Conservation (phyloP, 1,140 invertebrate species). For the Trichonephila clavipes region DNA sequence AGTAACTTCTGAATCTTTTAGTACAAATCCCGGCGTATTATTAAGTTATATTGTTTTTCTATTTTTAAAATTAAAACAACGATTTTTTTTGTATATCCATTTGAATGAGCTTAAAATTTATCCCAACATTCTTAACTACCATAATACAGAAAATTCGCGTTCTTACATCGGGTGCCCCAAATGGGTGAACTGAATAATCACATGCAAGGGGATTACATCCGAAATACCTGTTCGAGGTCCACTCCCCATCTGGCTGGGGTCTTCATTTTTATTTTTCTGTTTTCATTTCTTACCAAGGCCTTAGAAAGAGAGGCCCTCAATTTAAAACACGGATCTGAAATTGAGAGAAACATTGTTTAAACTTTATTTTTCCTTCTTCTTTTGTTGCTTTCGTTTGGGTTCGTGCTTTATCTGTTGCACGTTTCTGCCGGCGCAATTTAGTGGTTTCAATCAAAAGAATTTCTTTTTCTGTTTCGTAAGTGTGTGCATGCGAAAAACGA, state of each 20-base stretch:
- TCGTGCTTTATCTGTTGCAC: constrained; percentile 37
- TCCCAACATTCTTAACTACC: too few relatives aligned
- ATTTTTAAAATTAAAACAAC: too few relatives aligned
- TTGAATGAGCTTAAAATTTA: too few relatives aligned
- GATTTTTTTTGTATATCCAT: too few relatives aligned
- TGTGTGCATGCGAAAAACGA: constrained; percentile 2
- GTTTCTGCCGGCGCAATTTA: constrained; percentile 30
- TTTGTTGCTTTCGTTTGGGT: background rate
- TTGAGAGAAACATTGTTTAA: constrained; percentile 72
- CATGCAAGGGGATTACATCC: constrained; percentile 62
- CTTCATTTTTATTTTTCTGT: background rate
- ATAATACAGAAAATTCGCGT: background rate
- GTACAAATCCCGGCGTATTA: too few relatives aligned
- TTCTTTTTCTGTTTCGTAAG: constrained; percentile 17
- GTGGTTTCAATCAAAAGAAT: constrained; percentile 20
- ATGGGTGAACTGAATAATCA: constrained; percentile 58
- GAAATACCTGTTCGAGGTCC: constrained; percentile 20
- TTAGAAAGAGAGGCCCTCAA: constrained; percentile 23
- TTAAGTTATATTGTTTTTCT: too few relatives aligned
- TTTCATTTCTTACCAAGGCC: constrained; percentile 32
- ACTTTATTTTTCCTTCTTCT: constrained; percentile 4
- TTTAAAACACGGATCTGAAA: constrained; percentile 67
- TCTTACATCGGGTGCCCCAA: constrained; percentile 48
- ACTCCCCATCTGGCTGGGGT: background rate
- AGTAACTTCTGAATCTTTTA: too few relatives aligned